Percentiles rank a stretch among this genome's conserved stretches.
Conservation (phyloP, 2,113 vertebrate genomes). For the Poeciliopsis turrubarensis region DNA sequence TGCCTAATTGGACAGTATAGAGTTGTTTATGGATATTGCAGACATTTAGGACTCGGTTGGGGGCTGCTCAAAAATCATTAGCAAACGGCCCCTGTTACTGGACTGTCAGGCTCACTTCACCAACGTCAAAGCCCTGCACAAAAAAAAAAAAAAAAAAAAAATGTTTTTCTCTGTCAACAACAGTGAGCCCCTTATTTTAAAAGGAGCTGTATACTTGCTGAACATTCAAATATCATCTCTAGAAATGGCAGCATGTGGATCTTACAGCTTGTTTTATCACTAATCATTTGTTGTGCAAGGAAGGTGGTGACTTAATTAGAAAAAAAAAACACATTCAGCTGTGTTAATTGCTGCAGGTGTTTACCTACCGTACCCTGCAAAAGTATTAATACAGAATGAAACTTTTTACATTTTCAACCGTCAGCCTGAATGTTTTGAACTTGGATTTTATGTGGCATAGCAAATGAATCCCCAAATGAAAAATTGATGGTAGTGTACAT, state of each 20-base stretch:
- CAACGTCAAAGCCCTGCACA: slow-evolving; percentile 70
- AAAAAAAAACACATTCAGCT: slow-evolving; percentile 51
- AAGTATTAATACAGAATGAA: neutral
- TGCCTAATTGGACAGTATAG: slow-evolving; percentile 98
- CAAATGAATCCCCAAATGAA: neutral
- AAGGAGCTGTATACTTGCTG: slow-evolving; percentile 56
- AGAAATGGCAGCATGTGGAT: slow-evolving; percentile 52
- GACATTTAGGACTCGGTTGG: slow-evolving; percentile 97
- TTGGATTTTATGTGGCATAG: neutral
- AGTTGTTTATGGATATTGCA: slow-evolving; percentile 98
- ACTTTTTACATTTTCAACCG: neutral
- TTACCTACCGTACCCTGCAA: slow-evolving; percentile 1
- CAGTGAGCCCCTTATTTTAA: slow-evolving; percentile 52
- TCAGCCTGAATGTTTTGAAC: too few species aligned
- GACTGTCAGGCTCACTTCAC: slow-evolving; percentile 86
- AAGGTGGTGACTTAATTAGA: slow-evolving; percentile 64
- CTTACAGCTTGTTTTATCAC: slow-evolving; percentile 66
- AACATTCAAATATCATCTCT: slow-evolving; percentile 69
- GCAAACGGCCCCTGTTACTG: slow-evolving; percentile 90
- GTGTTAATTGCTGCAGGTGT: slow-evolving; percentile 44
- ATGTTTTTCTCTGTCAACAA: slow-evolving; percentile 78
- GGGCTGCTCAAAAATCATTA: slow-evolving; percentile 98
- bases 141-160: slow-evolving; percentile 39
- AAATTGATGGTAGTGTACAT: neutral
- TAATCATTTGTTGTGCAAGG: slow-evolving; percentile 59